Conservation (phyloP, 1,140 invertebrate species). For the Meloidogyne hapla region DNA sequence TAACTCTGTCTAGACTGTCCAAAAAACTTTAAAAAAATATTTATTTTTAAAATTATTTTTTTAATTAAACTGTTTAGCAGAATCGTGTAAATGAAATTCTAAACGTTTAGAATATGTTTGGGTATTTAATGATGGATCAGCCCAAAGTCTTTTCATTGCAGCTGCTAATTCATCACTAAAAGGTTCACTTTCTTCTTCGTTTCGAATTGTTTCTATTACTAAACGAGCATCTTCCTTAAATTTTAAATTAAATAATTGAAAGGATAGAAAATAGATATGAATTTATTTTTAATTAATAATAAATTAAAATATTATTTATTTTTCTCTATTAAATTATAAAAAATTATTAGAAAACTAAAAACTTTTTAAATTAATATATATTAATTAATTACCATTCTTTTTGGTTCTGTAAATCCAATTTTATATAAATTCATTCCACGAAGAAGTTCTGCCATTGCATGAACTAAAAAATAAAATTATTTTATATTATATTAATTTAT, state of each 20-base stretch:
- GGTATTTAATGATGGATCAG: constrained; percentile 43
- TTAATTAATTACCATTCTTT: constrained; percentile 33
- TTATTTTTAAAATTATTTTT: constrained; percentile 3
- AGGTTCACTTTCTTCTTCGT: constrained; percentile 48
- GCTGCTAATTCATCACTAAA: constrained; percentile 47
- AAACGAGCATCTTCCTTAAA: constrained; percentile 50
- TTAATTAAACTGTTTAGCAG: constrained; percentile 51
- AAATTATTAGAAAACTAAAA: no score
- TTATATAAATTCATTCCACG: constrained; percentile 50
- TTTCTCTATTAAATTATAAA: no score
- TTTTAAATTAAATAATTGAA: no score
- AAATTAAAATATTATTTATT: no score
- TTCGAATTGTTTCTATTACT: constrained; percentile 49
- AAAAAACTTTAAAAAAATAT: constrained; percentile 50
- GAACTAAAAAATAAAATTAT: constrained; percentile 36
- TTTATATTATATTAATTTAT: neutral
- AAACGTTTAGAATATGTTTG: constrained; percentile 39
- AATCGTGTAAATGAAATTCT: constrained; percentile 61
- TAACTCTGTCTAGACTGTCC: constrained; percentile 90
- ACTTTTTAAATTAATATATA: neutral
- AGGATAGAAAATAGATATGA: no score
- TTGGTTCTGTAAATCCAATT: constrained; percentile 44
- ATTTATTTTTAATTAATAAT: no score
- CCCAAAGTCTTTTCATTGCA: constrained; percentile 55
- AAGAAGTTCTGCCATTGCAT: constrained; percentile 53